A percentile compares a stretch with the other conserved stretches of the same genome.
phyloP scores from a whole-genome alignment of 2,888 invertebrate genomes.

The Chydorus sphaericus region DNA sequence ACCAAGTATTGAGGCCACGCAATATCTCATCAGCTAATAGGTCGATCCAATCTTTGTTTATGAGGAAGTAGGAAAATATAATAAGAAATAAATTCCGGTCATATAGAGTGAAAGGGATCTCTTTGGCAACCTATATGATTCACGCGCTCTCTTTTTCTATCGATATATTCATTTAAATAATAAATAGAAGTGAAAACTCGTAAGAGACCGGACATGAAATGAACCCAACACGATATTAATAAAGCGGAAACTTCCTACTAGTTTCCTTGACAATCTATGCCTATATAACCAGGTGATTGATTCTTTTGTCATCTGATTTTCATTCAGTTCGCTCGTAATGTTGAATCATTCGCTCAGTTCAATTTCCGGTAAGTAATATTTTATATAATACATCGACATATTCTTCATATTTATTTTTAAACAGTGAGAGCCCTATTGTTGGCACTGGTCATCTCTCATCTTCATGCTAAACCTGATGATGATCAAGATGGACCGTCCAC shows the following conservation, averaged over 20 bases:
- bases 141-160: not conserved
- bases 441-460: not conserved
- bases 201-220: not conserved
- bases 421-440: not conserved
- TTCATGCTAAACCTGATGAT: not conserved
- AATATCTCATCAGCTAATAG: too few relatives aligned
- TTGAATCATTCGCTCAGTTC: not conserved
- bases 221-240: not conserved
- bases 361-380: not conserved
- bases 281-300: not conserved
- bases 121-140: not conserved
- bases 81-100: not conserved
- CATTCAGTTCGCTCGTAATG: not conserved
- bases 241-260: constrained; percentile 1
- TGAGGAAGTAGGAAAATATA: not conserved
- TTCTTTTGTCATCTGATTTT: not conserved
- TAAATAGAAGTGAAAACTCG: not conserved
- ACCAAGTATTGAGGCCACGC: too few relatives aligned
- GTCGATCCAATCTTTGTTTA: not conserved
- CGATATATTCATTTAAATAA: not conserved
- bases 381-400: not conserved
- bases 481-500: not conserved
- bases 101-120: not conserved
- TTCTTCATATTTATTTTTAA: not conserved
- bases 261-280: not conserved